Conservation (phyloP, 2,797 vertebrate species). For the Sorex maritimensis region DNA sequence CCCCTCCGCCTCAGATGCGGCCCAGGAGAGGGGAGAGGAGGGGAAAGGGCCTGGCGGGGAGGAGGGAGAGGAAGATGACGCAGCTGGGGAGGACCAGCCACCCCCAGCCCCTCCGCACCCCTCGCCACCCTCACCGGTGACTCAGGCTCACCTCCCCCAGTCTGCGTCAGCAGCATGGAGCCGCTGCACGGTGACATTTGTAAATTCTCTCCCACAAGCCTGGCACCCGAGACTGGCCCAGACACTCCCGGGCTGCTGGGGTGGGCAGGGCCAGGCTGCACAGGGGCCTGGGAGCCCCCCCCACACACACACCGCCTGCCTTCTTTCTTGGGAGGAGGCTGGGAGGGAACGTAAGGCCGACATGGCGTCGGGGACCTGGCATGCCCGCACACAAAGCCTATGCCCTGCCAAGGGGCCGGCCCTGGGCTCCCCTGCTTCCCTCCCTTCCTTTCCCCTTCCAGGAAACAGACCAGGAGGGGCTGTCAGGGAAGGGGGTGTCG, state of each 20-base stretch:
- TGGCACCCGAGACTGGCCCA: no score
- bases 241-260: no score
- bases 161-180: constrained; percentile 78
- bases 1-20: no score
- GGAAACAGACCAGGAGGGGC: no score
- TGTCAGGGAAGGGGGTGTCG: no score
- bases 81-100: constrained; percentile 68
- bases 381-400: not conserved
- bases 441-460: no score
- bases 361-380: constrained; percentile 62
- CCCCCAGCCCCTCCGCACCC: constrained; percentile 79
- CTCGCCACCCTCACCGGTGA: constrained; percentile 86
- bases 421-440: not conserved
- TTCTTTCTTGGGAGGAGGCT: constrained; percentile 79
- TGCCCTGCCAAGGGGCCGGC: constrained; percentile 69
- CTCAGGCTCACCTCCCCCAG: constrained; percentile 77
- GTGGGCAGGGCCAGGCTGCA: no score
- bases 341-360: constrained; percentile 83
- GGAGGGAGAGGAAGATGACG: constrained; percentile 8
- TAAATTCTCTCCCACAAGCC: no score
- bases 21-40: no score
- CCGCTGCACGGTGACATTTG: constrained; percentile 67
- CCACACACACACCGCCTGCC: no score
- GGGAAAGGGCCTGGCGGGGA: not conserved
- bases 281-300: no score